Conservation (phyloP, 2,113 vertebrate genomes). For the Syngnathus floridae region DNA sequence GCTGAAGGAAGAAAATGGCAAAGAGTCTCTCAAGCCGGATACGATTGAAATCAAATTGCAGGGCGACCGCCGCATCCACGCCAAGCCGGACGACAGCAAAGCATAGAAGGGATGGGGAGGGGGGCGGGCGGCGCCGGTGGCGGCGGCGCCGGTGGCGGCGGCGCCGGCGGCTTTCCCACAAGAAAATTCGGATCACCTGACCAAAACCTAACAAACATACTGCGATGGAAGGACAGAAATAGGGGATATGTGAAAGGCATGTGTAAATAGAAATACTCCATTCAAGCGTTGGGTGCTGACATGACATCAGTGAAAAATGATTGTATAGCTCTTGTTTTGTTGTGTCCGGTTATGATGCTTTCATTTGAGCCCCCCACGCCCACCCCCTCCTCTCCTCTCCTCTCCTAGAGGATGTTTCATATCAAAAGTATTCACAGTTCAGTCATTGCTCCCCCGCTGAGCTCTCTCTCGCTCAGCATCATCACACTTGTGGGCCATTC, state of each 20-base stretch:
- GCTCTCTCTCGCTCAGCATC: not conserved
- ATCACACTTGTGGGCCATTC: not conserved
- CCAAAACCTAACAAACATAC: constrained; percentile 74
- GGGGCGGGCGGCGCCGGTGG: no score
- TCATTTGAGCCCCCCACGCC: not conserved
- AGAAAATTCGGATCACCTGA: constrained; percentile 71
- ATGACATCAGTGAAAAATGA: constrained; percentile 60
- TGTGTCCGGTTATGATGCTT: not conserved
- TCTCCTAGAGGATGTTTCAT: not conserved
- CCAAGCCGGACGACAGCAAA: constrained; percentile 89
- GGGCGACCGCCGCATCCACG: constrained; percentile 86
- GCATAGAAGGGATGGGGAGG: constrained; percentile 70
- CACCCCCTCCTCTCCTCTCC: no score
- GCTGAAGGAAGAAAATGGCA: constrained; percentile 96
- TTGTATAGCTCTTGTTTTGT: constrained; percentile 48
- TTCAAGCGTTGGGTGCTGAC: constrained; percentile 42
- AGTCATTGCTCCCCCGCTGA: not conserved
- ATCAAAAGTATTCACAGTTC: not conserved
- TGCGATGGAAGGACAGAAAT: constrained; percentile 54
- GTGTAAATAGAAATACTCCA: constrained; percentile 67
- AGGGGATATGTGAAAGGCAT: no score
- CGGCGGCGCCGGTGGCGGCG: no score
- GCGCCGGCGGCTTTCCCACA: constrained; percentile 40
- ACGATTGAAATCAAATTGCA: constrained; percentile 95
- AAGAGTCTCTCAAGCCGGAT: constrained; percentile 92